A percentile compares a stretch with the other conserved stretches of the same genome.
Conservation (phyloP, 2,797 vertebrate species). For the Anguilla megastoma region DNA sequence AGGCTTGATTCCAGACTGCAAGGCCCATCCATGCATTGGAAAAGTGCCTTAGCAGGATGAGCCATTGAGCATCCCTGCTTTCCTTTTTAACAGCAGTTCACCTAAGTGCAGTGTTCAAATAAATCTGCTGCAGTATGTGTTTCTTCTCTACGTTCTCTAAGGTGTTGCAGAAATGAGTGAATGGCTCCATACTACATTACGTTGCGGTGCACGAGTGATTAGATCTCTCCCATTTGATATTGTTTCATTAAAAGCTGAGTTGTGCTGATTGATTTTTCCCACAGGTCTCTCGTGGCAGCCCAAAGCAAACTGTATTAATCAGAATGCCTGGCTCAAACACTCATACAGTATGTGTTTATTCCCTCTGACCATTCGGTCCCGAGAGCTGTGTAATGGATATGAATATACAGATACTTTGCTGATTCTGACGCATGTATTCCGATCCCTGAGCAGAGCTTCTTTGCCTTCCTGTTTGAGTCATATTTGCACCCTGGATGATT, state of each 20-base stretch:
- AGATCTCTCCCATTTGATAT: neutral
- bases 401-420: slow-evolving; percentile 23
- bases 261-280: neutral
- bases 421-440: neutral
- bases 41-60: no score
- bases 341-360: neutral
- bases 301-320: neutral
- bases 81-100: no score
- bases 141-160: neutral
- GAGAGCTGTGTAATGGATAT: neutral
- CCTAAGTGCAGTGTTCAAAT: no score
- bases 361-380: neutral
- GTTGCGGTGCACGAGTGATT: neutral
- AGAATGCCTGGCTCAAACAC: neutral
- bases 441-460: neutral
- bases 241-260: neutral
- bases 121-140: neutral
- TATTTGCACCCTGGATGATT: slow-evolving; percentile 14
- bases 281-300: neutral
- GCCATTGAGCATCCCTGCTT: neutral
- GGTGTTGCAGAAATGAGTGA: neutral
- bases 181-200: neutral
- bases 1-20: neutral
- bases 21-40: no score
- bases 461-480: slow-evolving; percentile 7